Evolutionary conservation across 2,888 invertebrate species (phyloP).

Genomic region (Pelosia muscerda): DNA sequence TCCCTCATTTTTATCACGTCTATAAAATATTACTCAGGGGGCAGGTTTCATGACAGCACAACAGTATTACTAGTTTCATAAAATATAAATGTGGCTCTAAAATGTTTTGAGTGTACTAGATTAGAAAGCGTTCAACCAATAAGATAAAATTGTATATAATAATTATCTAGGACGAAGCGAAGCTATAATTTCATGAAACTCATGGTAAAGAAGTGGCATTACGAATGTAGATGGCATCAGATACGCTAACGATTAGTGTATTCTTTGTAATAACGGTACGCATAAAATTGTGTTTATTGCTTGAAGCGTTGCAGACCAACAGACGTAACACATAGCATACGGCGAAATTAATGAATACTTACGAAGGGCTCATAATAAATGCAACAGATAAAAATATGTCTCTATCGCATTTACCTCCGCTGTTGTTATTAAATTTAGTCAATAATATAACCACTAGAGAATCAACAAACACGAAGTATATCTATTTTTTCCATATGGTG

Average conservation of each 20-base stretch:
- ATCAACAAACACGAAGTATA: not conserved
- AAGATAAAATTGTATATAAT: conserved; percentile 16
- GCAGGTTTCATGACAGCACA: conserved; percentile 12
- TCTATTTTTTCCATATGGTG: not conserved
- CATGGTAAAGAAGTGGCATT: conserved; percentile 41
- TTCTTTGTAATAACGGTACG: conserved; percentile 46
- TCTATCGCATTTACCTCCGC: conserved; percentile 18
- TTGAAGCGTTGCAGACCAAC: conserved; percentile 22
- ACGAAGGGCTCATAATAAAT: conserved; percentile 34
- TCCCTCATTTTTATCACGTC: conserved; percentile 15
- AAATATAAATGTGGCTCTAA: conserved; percentile 17
- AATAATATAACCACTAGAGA: conserved; percentile 16
- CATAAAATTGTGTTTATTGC: conserved; percentile 33
- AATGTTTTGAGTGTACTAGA: conserved; percentile 16
- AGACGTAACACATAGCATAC: conserved; percentile 20
- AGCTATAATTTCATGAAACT: conserved; percentile 38
- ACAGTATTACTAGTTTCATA: conserved; percentile 9
- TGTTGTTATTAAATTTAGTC: conserved; percentile 12
- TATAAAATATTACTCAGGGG: conserved; percentile 16
- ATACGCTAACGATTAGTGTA: conserved; percentile 43
- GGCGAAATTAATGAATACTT: conserved; percentile 19
- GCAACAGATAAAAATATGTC: too few species aligned
- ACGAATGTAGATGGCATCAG: conserved; percentile 43
- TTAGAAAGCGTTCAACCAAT: conserved; percentile 12
- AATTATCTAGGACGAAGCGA: conserved; percentile 40